These are phyloP conservation scores for Cepphus grylle DNA, from an alignment of 2,113 vertebrate species.

Conservation along the genomic window DNA sequence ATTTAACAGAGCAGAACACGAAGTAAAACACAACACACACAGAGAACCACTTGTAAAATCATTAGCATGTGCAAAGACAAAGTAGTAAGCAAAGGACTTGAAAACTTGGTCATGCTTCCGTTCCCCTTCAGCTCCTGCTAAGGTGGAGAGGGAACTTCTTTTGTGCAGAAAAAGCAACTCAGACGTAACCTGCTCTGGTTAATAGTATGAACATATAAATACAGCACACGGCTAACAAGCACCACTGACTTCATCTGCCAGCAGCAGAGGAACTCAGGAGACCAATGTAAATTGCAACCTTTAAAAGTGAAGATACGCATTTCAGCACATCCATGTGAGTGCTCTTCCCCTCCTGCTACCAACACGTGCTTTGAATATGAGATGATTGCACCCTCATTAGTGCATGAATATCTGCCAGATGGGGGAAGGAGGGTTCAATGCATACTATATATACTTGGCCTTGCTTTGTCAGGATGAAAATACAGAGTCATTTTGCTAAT, in stretches of 20 bases:
- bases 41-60: background rate
- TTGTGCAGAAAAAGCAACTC: background rate
- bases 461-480: background rate
- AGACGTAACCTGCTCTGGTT: background rate
- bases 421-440: background rate
- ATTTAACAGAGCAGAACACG: background rate
- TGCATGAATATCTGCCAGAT: background rate
- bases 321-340: background rate
- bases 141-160: background rate
- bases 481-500: background rate
- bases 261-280: background rate
- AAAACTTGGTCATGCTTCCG: background rate
- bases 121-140: background rate
- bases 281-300: constrained; percentile 2
- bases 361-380: background rate
- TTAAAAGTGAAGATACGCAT: background rate
- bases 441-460: background rate
- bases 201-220: background rate
- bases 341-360: background rate
- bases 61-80: background rate
- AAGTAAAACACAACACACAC: background rate
- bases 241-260: constrained; percentile 17
- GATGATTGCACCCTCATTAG: background rate
- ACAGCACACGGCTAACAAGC: background rate
- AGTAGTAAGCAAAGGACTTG: background rate